Percentiles rank a stretch among this genome's conserved stretches.
phyloP scores from a whole-genome alignment of 2,797 vertebrate species.

The Gorsachius magnificus region DNA sequence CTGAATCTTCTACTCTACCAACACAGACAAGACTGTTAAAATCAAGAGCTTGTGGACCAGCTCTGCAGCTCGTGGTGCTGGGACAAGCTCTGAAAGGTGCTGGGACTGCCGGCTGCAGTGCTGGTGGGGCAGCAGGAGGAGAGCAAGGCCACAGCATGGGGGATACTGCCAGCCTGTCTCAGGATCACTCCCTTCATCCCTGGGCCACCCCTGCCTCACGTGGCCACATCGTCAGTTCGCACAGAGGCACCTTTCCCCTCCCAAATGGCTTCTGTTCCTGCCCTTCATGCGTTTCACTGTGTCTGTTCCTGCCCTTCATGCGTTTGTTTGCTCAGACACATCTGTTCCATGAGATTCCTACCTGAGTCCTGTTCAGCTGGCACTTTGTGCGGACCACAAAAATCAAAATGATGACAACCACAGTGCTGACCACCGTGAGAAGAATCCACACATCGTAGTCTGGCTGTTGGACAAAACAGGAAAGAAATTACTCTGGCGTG shows the following conservation, averaged over 20 bases:
- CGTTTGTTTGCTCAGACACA: background rate
- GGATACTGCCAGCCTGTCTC: background rate
- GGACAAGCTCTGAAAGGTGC: background rate
- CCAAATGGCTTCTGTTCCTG: background rate
- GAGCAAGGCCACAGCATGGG: background rate
- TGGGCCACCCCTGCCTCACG: background rate
- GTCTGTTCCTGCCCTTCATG: background rate
- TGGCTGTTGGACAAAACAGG: constrained; percentile 74
- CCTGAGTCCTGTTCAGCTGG: constrained; percentile 87
- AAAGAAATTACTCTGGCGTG: background rate
- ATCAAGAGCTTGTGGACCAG: background rate
- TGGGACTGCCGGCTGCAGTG: background rate
- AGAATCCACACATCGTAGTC: constrained; percentile 94
- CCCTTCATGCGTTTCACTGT: background rate
- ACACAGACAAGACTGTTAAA: background rate
- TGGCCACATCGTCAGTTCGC: background rate
- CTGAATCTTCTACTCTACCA: background rate
- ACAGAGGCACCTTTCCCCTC: background rate
- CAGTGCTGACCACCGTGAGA: constrained; percentile 89
- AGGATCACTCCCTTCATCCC: background rate
- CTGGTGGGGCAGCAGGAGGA: background rate
- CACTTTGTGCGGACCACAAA: constrained; percentile 91
- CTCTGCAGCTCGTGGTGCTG: background rate
- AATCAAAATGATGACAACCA: constrained; percentile 87
- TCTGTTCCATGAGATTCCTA: constrained; percentile 60